A percentile compares a stretch with the other conserved stretches of the same genome.
phyloP scores from a whole-genome alignment of 2,113 vertebrate species.

The Hystrix cristata region DNA sequence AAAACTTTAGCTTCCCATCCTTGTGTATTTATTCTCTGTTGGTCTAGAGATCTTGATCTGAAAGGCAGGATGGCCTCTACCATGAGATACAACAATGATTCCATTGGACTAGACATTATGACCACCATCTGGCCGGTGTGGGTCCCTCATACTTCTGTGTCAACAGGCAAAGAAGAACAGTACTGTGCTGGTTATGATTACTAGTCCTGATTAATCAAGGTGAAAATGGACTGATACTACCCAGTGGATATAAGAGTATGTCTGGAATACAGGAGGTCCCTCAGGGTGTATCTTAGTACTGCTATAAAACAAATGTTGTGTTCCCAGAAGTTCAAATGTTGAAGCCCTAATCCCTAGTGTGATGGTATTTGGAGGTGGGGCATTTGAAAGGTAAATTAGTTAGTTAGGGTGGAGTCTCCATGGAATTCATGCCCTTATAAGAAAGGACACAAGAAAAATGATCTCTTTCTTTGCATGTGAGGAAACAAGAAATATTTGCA shows the following conservation, averaged over 20 bases:
- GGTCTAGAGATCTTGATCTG: background rate
- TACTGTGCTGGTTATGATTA: background rate
- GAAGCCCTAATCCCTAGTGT: background rate
- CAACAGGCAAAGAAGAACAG: background rate
- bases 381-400: background rate
- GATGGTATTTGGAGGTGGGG: background rate
- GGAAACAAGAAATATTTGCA: background rate
- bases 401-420: background rate
- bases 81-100: background rate
- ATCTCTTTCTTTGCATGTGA: background rate
- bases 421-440: background rate
- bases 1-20: slow-evolving; percentile 1
- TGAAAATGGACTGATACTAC: background rate
- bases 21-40: background rate
- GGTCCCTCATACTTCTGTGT: background rate
- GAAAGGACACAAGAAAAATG: background rate
- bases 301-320: background rate
- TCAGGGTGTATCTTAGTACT: background rate
- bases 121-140: background rate
- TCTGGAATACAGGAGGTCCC: background rate
- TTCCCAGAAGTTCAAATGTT: background rate
- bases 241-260: background rate
- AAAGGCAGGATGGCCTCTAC: background rate
- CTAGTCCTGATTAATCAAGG: slow-evolving; percentile 8
- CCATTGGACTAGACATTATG: background rate